Evolutionary conservation across 1,140 invertebrate species (phyloP).

Genomic region (Lepidotrigona ventralis): DNA sequence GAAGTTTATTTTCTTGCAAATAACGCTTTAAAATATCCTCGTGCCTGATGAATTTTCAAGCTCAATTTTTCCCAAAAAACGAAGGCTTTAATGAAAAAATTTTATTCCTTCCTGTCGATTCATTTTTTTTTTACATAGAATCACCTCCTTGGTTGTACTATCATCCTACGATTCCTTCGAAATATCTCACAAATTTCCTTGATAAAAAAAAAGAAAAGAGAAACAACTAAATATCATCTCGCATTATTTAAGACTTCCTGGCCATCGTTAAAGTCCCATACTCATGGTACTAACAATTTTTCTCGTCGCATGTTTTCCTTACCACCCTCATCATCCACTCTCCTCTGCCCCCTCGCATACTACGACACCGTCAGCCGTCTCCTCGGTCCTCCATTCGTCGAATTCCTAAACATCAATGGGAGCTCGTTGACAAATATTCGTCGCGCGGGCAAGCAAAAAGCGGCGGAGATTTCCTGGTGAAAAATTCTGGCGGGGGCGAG

Average conservation of each 20-base stretch:
- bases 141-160: too few species aligned
- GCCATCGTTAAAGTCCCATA: background rate
- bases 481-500: background rate
- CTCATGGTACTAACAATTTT: too few species aligned
- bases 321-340: too few species aligned
- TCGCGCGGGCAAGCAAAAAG: background rate
- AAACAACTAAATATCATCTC: too few species aligned
- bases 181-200: background rate
- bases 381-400: background rate
- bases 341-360: too few species aligned
- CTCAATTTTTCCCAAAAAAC: too few species aligned
- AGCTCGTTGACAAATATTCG: constrained; percentile 27
- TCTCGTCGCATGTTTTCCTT: background rate
- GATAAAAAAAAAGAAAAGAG: background rate
- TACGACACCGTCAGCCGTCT: background rate
- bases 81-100: too few species aligned
- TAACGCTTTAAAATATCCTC: too few species aligned
- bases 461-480: background rate
- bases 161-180: background rate
- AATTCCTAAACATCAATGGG: constrained; percentile 16
- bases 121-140: too few species aligned
- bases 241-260: background rate
- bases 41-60: too few species aligned
- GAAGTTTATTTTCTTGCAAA: too few species aligned
- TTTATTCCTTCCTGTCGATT: too few species aligned